A percentile compares a stretch with the other conserved stretches of the same genome.
phyloP scores from a whole-genome alignment of 2,113 vertebrate genomes.

The Tetrao urogallus region DNA sequence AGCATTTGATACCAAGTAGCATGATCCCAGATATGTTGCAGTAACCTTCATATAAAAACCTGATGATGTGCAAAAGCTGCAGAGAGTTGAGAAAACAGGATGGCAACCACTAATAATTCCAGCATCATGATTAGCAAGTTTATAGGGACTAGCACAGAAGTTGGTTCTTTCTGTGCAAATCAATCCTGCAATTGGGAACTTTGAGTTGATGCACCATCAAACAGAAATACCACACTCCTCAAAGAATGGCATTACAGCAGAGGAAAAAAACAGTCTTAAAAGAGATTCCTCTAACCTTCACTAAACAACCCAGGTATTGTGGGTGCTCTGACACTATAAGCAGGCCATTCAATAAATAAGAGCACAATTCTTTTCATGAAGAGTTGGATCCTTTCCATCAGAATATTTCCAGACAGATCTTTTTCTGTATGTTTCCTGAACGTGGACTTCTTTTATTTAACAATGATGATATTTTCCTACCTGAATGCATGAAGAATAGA shows the following conservation, averaged over 20 bases:
- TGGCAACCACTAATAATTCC: neutral
- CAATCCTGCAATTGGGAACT: neutral
- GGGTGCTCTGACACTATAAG: slow-evolving; percentile 3
- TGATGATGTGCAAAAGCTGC: neutral
- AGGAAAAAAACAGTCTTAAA: neutral
- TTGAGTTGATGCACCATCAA: neutral
- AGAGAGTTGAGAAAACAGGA: neutral
- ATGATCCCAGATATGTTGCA: neutral
- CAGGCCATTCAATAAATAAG: slow-evolving; percentile 17
- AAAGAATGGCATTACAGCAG: neutral
- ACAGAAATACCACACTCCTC: neutral
- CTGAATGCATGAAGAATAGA: neutral
- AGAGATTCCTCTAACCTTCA: neutral
- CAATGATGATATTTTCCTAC: neutral
- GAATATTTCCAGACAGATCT: neutral
- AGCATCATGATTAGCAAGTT: neutral
- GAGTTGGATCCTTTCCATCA: neutral
- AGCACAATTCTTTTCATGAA: neutral
- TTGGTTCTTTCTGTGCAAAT: neutral
- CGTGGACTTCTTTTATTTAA: neutral
- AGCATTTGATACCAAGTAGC: neutral
- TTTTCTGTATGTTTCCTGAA: neutral
- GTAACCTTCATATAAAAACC: neutral
- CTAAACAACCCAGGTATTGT: neutral
- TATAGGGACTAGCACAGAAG: neutral